phyloP scores from a whole-genome alignment of 2,797 vertebrate species.

The Gymnothorax javanicus region DNA sequence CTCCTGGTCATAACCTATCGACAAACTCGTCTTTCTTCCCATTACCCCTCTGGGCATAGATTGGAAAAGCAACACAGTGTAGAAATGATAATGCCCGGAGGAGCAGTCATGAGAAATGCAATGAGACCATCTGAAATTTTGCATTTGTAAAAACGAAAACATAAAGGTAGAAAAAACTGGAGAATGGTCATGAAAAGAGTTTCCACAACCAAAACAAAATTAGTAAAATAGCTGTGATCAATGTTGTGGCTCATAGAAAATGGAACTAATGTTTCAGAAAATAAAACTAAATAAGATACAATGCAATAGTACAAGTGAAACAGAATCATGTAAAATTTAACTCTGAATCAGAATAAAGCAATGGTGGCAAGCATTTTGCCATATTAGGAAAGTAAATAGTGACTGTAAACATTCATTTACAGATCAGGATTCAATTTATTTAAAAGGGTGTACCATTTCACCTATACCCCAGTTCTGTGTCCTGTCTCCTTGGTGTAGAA shows the following conservation, averaged over 20 bases:
- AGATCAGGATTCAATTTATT: background rate
- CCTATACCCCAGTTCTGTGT: background rate
- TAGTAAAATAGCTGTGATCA: background rate
- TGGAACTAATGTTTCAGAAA: background rate
- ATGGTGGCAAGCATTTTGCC: background rate
- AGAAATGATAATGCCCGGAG: slow-evolving; percentile 7
- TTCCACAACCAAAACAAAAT: background rate
- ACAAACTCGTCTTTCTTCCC: slow-evolving; percentile 2
- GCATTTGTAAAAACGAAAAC: background rate
- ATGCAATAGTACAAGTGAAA: background rate
- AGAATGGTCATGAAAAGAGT: background rate
- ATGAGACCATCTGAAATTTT: background rate
- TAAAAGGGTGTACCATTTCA: background rate
- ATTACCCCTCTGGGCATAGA: background rate
- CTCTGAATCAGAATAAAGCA: background rate
- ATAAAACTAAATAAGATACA: background rate
- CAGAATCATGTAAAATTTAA: background rate
- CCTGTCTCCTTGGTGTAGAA: background rate
- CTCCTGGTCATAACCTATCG: slow-evolving; percentile 15
- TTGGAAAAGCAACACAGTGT: background rate
- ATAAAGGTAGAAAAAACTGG: background rate
- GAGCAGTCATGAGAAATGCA: background rate
- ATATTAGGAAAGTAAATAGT: background rate
- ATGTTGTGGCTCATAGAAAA: background rate
- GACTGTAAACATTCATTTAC: background rate